phyloP scores from a whole-genome alignment of 1,140 invertebrate species.

The Armadillidium nasatum region DNA sequence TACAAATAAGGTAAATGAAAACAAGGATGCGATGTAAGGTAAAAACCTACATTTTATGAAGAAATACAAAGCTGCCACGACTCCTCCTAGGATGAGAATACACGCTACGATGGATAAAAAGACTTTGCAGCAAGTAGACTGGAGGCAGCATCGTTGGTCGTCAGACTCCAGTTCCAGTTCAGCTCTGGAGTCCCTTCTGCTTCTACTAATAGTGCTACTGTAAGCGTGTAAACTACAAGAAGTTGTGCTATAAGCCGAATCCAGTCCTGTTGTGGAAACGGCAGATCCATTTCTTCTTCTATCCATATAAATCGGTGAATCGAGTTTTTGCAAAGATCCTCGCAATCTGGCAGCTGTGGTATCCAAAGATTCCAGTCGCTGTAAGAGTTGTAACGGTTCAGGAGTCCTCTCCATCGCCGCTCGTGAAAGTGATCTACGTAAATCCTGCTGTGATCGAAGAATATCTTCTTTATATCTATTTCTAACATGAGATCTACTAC shows the following conservation, averaged over 20 bases:
- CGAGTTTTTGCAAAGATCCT: neutral
- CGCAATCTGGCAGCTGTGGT: neutral
- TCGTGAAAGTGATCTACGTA: neutral
- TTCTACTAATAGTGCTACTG: constrained; percentile 1
- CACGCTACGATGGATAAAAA: neutral
- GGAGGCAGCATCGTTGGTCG: neutral
- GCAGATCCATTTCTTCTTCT: neutral
- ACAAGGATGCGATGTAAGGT: no score
- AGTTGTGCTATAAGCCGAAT: neutral
- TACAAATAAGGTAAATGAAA: no score
- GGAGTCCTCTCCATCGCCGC: neutral
- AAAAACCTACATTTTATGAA: neutral
- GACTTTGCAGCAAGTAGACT: neutral
- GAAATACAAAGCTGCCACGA: neutral
- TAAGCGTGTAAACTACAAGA: neutral
- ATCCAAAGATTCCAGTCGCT: neutral
- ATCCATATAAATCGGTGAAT: constrained; percentile 1
- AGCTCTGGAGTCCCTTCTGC: neutral
- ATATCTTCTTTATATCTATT: neutral
- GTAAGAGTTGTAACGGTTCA: neutral
- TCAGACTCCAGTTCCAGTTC: neutral
- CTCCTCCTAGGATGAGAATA: neutral
- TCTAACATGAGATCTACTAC: neutral
- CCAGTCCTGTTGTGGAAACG: neutral
- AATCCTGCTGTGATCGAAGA: neutral